Evolutionary conservation across 2,113 vertebrate genomes (phyloP), one percentile per base, ranked within the genome.

Genomic region (Callionymus lyra): DNA sequence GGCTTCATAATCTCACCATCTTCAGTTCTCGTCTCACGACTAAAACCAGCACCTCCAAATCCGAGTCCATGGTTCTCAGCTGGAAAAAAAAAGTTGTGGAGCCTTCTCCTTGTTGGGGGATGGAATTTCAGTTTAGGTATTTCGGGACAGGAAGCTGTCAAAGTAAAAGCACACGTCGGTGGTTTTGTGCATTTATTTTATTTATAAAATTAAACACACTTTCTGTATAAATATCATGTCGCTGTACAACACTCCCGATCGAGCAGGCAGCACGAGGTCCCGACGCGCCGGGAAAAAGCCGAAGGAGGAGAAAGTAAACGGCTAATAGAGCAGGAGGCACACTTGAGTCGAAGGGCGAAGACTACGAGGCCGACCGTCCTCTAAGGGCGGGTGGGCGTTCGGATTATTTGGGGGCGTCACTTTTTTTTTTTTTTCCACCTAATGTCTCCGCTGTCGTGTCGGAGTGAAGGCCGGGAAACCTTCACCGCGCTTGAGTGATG

Each of bases 121-220:
- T n/a, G n/a, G n/a, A n/a, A n/a, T n/a, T n/a, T n/a, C n/a, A n/a
- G n/a, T n/a, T n/a, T n/a, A n/a, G n/a, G n/a, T n/a, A n/a, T n/a
- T n/a, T n/a, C n/a, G n/a, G n/a, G n/a, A n/a, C n/a, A n/a, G n/a
- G n/a, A 12, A 35, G 13, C 10, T 14, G 34, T n/a, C 10, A 6
- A 11, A 4, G 13, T 35, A 13, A 14, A 13, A 14, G n/a, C n/a
- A 35, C 47, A 41, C 12, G 4, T 4, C 36, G 11, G 2, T 15
- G 17, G 27, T 37, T 56, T 68, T 68, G 45, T 68, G 65, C 76
- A 63, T 50, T 62, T 67, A 58, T 76, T 79, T 90, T 88, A 91
- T 91, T 90, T 92, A 88, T 85, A 92, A 92, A 91, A 93, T 86
- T 87, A 90, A 90, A 91, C 84, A 87, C 84, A 74, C 85, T 88